Base-by-base conservation (phyloP, 2,113 vertebrate species). In the Panthera leo region DNA sequence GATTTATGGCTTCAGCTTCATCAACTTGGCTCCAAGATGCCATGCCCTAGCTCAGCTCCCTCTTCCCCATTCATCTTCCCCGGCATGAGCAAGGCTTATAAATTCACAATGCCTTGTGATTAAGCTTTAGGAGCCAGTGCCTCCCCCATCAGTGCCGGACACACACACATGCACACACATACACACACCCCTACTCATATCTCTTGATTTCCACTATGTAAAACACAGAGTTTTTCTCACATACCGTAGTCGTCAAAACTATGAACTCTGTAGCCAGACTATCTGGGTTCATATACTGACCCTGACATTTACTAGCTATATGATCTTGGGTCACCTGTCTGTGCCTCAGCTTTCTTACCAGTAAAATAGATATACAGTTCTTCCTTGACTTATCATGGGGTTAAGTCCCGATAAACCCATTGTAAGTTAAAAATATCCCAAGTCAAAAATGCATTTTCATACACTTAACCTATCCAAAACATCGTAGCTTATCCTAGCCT, bases 41-140 rank as follows among this genome's bases (percentile, higher is more conserved):
- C n/a, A 63, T 4, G 25, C 13, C 42, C 83, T 92, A 13, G 3
- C 36, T 34, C 27, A 58, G 36, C 5, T 0, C 0, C 34, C 55
- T 94, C 42, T 34, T 85, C 14, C 31, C 61, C 48, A 67, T 82
- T 80, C 68, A 29, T 92, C 92, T 95, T 91, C 36, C 63, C 36
- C n/a, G 27, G 39, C 27, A 6, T 58, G 31, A 86, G 51, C 51
- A 15, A 79, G 78, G 51, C 45, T 80, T 92, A 10, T 95, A 85
- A 97, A 97, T 94, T 39, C 73, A 90, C 83, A 86, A 34, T 29
- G 39, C 80, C 70, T 95, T 70, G 55, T 89, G 78, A 83, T 75
- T 94, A 92, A 91, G n/a, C 48, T 93, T 75, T 42, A 53, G 42
- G 39, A 85, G 21, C 25, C 14, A 10, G 23, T 15, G 7, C 58